Evolutionary conservation across 2,113 vertebrate genomes (phyloP).

Genomic region (Hemiscyllium ocellatum): DNA sequence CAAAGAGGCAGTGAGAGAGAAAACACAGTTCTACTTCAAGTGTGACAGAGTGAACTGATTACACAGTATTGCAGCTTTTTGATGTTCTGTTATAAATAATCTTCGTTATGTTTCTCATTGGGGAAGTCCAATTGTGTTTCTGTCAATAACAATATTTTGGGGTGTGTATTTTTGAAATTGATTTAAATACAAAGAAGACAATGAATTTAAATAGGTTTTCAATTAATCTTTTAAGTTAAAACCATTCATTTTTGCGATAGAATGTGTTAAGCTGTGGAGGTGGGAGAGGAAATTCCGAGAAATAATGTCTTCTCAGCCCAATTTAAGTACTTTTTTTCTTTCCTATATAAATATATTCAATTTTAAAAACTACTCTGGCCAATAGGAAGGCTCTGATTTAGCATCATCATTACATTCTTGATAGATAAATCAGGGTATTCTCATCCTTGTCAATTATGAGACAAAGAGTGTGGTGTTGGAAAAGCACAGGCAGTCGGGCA

Average conservation of each 20-base stretch:
- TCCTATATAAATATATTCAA: neutral
- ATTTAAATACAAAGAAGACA: neutral
- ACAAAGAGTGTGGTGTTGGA: no score
- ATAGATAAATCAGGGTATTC: neutral
- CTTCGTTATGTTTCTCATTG: neutral
- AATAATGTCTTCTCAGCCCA: neutral
- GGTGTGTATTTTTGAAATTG: neutral
- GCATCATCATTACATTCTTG: neutral
- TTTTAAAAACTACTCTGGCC: neutral
- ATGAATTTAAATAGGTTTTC: conserved; percentile 6
- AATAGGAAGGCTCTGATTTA: neutral
- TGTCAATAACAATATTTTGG: neutral
- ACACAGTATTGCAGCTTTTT: neutral
- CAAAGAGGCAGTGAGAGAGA: neutral
- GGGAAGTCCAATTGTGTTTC: neutral
- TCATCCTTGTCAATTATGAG: neutral
- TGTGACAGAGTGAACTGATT: neutral
- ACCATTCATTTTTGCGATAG: neutral
- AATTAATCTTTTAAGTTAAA: neutral
- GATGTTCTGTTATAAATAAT: neutral
- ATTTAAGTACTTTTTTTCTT: neutral
- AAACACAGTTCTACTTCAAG: neutral
- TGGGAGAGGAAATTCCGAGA: neutral
- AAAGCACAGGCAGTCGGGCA: no score
- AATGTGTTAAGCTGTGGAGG: neutral